Percentiles rank a stretch among this genome's conserved stretches.
These are phyloP conservation scores for Harpegnathos saltator DNA, from an alignment of 1,140 invertebrate genomes.

Conservation along the genomic window DNA sequence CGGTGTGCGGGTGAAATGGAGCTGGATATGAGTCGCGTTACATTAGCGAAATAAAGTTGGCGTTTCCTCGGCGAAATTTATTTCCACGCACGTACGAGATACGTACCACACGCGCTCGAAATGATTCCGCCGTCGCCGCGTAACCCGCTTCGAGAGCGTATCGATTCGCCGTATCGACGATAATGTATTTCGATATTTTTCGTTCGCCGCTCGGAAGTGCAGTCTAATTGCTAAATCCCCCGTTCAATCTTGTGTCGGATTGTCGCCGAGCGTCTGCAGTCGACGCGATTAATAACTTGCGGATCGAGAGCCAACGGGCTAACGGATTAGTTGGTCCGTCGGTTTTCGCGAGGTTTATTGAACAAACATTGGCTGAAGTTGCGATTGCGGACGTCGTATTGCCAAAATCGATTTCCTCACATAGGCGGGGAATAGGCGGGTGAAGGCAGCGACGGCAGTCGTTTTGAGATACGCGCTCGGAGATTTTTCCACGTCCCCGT, in stretches of 20 bases:
- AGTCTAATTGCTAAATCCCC: conserved; percentile 37
- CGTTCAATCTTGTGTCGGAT: conserved; percentile 23
- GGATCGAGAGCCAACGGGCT: conserved; percentile 55
- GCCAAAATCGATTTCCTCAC: conserved; percentile 62
- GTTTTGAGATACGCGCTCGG: neutral
- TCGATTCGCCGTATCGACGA: neutral
- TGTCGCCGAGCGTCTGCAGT: conserved; percentile 20
- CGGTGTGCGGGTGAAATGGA: neutral
- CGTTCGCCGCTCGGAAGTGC: neutral
- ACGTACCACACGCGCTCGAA: neutral
- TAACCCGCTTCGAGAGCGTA: too few relatives aligned
- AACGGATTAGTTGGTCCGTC: conserved; percentile 60
- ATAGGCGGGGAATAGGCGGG: neutral
- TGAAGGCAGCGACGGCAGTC: conserved; percentile 33
- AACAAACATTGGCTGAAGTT: conserved; percentile 69
- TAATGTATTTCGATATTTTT: conserved; percentile 11
- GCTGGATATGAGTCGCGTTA: neutral
- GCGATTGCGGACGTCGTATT: conserved; percentile 45
- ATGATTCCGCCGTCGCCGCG: too few relatives aligned
- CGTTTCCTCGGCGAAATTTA: neutral
- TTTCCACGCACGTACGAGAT: neutral
- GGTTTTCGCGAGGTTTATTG: conserved; percentile 66
- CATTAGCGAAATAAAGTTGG: neutral
- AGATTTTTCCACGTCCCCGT: too few relatives aligned
- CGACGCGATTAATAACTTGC: conserved; percentile 69